Evolutionary conservation across 2,797 vertebrate genomes (phyloP), one percentile per base, ranked within the genome.

Genomic region (Botia almorhae): DNA sequence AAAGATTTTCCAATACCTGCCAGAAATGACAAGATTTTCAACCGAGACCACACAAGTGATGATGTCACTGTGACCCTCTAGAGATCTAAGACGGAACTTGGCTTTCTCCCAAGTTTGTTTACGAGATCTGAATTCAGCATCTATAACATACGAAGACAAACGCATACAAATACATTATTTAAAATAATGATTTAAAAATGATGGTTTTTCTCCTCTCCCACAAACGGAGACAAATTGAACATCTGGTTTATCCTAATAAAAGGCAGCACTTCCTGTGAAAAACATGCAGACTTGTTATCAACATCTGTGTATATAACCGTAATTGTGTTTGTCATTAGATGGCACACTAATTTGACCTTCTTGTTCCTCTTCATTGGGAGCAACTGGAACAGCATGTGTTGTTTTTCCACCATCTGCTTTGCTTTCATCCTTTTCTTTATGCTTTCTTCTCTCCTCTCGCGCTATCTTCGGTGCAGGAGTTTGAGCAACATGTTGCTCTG

Each of bases 61-160:
- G 14, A 96, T 93, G 91, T 96, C 95, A 73, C 90, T 94, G 90
- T 96, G 95, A 84, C 94, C 95, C 86, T 93, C 90, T 75, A 96
- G 61, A 67, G 83, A 87, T 87, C 93, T 88, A 82, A 95, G 82
- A 81, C 93, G 94, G 85, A 95, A 96, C 87, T 88, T 92, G 0
- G 89, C 83, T 84, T 91, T 92, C 85, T 93, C 93, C 92, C 94
- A 94, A 1, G 89, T 89, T 0, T 85, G 87, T 88, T 80, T 90
- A 76, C 92, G 89, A 74, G 90, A 84, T 65, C 69, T 71, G 69
- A 93, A 91, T 73, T 88, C 89, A 0, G 87, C 76, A 19, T 93
- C 93, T 95, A 90, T 76, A 23, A 86, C 0, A 2, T 46, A 65
- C 43, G 3, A 69, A 81, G 55, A 68, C 17, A 63, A 72, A 72